These are phyloP conservation scores for Athalia rosae DNA, from an alignment of 2,888 invertebrate species.

Conservation along the genomic window DNA sequence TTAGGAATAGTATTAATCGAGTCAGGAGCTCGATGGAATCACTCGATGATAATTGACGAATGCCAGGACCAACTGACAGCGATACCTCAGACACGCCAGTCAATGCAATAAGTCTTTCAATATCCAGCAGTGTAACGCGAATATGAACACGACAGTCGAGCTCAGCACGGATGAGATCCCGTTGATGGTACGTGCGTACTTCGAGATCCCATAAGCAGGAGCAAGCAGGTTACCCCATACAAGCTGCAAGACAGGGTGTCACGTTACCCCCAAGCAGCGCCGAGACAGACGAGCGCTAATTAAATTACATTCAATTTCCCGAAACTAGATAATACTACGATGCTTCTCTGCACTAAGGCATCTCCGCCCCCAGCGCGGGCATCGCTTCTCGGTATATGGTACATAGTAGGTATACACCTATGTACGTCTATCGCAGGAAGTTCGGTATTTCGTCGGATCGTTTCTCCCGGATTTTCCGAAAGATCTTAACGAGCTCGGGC, in stretches of 20 bases:
- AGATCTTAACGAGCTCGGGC: constrained; percentile 34
- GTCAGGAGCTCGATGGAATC: constrained; percentile 22
- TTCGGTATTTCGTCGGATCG: neutral
- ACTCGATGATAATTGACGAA: constrained; percentile 31
- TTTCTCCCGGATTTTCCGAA: constrained; percentile 13
- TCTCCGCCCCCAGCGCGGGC: constrained; percentile 23
- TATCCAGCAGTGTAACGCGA: too few relatives aligned
- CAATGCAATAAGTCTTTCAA: neutral
- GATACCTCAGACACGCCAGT: constrained; percentile 17
- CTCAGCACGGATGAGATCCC: neutral
- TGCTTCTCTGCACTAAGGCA: constrained; percentile 42
- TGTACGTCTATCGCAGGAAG: neutral
- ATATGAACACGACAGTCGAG: too few relatives aligned
- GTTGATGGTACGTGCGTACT: neutral
- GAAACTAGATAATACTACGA: constrained; percentile 46
- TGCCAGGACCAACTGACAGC: constrained; percentile 13
- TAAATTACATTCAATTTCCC: constrained; percentile 47
- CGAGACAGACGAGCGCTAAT: constrained; percentile 44
- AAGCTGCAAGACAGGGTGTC: constrained; percentile 43
- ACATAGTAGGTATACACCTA: too few relatives aligned
- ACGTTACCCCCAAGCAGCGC: constrained; percentile 32
- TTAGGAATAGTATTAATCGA: neutral
- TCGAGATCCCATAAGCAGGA: constrained; percentile 27
- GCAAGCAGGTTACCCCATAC: constrained; percentile 13
- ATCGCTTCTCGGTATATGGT: too few relatives aligned